These are phyloP conservation scores for Nephila pilipes DNA, from an alignment of 1,140 invertebrate genomes.

Conservation along the genomic window DNA sequence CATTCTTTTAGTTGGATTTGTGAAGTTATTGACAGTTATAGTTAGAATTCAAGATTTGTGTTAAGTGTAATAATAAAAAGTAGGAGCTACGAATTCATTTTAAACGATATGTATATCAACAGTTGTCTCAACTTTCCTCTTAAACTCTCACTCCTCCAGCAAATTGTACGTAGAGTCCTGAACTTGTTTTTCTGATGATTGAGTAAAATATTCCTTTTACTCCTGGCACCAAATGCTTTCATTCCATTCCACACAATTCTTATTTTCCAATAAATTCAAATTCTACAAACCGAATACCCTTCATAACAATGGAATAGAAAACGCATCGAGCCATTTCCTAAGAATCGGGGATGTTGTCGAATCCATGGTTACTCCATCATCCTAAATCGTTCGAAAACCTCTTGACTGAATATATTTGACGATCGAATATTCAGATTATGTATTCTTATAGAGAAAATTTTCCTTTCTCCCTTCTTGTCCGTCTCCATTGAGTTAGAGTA, in stretches of 20 bases:
- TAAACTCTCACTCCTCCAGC: neutral
- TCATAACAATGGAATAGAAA: neutral
- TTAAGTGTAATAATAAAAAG: too few relatives aligned
- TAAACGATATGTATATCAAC: too few relatives aligned
- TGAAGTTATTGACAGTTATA: too few relatives aligned
- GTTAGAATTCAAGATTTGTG: too few relatives aligned
- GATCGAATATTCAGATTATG: conserved; percentile 25
- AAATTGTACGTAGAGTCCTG: neutral
- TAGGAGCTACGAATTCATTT: too few relatives aligned
- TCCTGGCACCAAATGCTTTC: neutral
- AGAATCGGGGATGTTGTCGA: neutral
- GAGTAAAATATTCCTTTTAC: neutral
- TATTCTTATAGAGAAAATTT: neutral
- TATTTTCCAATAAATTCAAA: neutral
- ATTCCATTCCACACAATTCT: neutral
- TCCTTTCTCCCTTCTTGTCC: neutral
- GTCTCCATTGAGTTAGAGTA: neutral
- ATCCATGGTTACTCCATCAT: neutral
- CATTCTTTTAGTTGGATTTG: too few relatives aligned
- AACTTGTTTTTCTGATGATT: neutral
- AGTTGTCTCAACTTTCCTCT: neutral
- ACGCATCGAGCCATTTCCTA: neutral
- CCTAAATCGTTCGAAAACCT: conserved; percentile 3
- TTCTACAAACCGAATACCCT: neutral
- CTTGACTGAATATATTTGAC: conserved; percentile 10